A percentile compares a stretch with the other conserved stretches of the same genome.
Conservation (phyloP, 2,888 invertebrate species). For the Tenthredo amoena region DNA sequence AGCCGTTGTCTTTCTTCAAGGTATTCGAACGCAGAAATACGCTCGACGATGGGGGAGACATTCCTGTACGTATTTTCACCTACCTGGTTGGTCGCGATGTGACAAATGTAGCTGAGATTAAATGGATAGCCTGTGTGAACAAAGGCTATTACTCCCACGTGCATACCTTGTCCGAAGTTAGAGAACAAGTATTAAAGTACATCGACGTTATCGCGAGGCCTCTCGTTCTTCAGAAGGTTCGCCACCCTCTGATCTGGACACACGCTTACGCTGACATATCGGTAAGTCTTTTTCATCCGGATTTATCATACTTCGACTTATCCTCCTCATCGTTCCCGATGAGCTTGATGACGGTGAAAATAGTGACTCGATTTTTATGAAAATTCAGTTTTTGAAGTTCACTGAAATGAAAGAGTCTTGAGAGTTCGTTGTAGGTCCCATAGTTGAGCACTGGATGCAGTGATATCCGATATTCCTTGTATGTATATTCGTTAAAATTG, state of each 20-base stretch:
- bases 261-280: constrained; percentile 94
- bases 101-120: constrained; percentile 92
- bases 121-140: constrained; percentile 97
- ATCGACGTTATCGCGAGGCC: constrained; percentile 96
- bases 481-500: constrained; percentile 7
- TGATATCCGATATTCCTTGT: constrained; percentile 30
- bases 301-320: neutral
- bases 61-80: constrained; percentile 95
- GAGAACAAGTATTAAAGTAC: constrained; percentile 97
- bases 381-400: neutral
- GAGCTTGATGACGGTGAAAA: neutral
- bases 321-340: neutral
- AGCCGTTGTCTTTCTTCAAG: constrained; percentile 58
- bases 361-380: neutral
- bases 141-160: constrained; percentile 98
- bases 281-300: constrained; percentile 78
- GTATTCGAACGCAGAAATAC: constrained; percentile 91
- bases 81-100: constrained; percentile 97
- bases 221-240: constrained; percentile 85
- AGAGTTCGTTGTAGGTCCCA: neutral
- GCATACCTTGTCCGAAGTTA: constrained; percentile 96
- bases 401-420: neutral
- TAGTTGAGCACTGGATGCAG: neutral
- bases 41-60: constrained; percentile 84
- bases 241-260: constrained; percentile 96